Conservation (phyloP, 1,140 invertebrate species). For the Listronotus bonariensis region DNA sequence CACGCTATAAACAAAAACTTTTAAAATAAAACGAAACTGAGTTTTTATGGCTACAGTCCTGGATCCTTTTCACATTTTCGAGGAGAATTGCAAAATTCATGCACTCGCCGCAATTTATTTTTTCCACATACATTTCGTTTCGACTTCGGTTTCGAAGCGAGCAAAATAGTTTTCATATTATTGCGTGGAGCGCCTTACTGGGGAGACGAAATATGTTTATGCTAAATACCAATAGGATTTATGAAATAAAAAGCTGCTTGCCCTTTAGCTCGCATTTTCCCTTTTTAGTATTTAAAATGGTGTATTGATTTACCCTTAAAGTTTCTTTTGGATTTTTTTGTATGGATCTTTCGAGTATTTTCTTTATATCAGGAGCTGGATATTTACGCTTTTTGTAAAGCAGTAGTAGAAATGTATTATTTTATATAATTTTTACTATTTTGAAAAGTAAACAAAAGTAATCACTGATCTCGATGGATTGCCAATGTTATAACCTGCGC, state of each 20-base stretch:
- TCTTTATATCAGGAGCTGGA: too few relatives aligned
- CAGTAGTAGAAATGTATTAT: too few relatives aligned
- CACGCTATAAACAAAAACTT: constrained; percentile 19
- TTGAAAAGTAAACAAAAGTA: too few relatives aligned
- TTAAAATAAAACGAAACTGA: constrained; percentile 25
- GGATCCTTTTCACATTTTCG: constrained; percentile 26
- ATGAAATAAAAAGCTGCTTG: constrained; percentile 4
- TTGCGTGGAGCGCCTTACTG: constrained; percentile 19
- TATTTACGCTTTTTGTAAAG: too few relatives aligned
- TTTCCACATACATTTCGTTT: constrained; percentile 18
- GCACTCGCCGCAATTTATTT: constrained; percentile 32
- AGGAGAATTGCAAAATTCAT: constrained; percentile 33
- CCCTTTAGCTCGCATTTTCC: not conserved
- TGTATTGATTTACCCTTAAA: too few relatives aligned
- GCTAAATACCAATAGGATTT: constrained; percentile 24
- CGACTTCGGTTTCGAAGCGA: constrained; percentile 20
- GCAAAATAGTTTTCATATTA: constrained; percentile 23
- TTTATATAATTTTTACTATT: too few relatives aligned
- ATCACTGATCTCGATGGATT: too few relatives aligned
- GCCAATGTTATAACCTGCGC: too few relatives aligned
- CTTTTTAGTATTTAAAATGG: too few relatives aligned
- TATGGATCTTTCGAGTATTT: too few relatives aligned
- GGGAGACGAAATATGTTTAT: constrained; percentile 28
- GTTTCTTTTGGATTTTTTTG: too few relatives aligned
- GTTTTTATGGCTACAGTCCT: constrained; percentile 17